Conservation (phyloP, 2,113 vertebrate species). For the Microcebus murinus region DNA sequence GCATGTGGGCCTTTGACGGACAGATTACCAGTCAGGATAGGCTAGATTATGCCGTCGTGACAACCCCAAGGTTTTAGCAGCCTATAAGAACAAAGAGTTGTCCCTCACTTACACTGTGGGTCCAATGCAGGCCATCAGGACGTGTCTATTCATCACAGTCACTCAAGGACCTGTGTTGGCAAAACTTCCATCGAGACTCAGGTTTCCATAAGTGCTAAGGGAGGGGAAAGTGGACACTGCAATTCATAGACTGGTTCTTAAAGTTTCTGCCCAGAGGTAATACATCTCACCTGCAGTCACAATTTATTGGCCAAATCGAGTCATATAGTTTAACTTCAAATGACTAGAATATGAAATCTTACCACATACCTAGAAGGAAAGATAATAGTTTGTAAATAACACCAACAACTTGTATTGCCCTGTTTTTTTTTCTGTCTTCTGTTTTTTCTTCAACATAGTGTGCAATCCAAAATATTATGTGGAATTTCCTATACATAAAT, state of each 20-base stretch:
- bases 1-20: no score
- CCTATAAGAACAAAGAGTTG: not conserved
- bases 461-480: not conserved
- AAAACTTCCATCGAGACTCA: not conserved
- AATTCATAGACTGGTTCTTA: not conserved
- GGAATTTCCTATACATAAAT: not conserved
- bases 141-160: not conserved
- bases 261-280: not conserved
- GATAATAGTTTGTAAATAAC: not conserved
- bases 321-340: not conserved
- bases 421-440: not conserved
- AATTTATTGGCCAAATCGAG: not conserved
- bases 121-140: not conserved
- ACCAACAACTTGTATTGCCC: not conserved
- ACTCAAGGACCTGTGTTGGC: not conserved
- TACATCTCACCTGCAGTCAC: not conserved
- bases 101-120: not conserved
- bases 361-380: not conserved
- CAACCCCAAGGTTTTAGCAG: not conserved
- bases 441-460: not conserved
- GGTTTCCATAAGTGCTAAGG: no score
- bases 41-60: not conserved
- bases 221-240: not conserved
- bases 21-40: not conserved
- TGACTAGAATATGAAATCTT: not conserved